These are phyloP conservation scores for Tachycineta bicolor DNA, from an alignment of 2,113 vertebrate species.

Conservation along the genomic window DNA sequence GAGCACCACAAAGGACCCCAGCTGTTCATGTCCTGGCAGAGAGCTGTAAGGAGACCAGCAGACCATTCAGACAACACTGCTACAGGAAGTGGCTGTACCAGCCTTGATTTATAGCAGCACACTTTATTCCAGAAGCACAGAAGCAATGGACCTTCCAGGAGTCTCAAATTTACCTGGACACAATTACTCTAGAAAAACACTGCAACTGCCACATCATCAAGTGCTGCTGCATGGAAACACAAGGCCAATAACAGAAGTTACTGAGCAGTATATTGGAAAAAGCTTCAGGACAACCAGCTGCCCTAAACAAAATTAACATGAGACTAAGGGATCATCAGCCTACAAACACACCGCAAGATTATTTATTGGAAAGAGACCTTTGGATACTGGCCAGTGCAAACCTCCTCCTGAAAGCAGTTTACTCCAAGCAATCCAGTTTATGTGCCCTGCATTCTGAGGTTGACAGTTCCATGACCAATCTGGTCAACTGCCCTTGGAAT, in stretches of 20 bases:
- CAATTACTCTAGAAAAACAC: neutral
- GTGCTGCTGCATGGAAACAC: neutral
- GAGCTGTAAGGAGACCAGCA: neutral
- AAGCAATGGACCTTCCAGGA: neutral
- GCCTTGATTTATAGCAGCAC: neutral
- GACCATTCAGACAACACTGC: neutral
- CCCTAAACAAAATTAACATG: neutral
- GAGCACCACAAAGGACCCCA: neutral
- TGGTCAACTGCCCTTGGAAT: neutral
- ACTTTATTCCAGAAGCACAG: neutral
- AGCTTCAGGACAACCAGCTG: neutral
- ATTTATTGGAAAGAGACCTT: neutral
- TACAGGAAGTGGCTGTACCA: neutral
- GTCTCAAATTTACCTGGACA: neutral
- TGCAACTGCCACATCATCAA: neutral
- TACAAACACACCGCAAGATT: neutral
- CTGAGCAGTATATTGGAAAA: neutral
- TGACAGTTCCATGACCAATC: neutral
- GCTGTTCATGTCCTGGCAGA: neutral
- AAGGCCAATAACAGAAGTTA: neutral
- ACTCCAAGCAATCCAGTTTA: neutral
- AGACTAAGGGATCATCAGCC: neutral
- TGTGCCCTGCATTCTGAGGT: fast-evolving
- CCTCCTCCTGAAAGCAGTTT: neutral
- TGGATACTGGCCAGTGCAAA: neutral